phyloP scores from a whole-genome alignment of 2,113 vertebrate species.

The Vombatus ursinus region DNA sequence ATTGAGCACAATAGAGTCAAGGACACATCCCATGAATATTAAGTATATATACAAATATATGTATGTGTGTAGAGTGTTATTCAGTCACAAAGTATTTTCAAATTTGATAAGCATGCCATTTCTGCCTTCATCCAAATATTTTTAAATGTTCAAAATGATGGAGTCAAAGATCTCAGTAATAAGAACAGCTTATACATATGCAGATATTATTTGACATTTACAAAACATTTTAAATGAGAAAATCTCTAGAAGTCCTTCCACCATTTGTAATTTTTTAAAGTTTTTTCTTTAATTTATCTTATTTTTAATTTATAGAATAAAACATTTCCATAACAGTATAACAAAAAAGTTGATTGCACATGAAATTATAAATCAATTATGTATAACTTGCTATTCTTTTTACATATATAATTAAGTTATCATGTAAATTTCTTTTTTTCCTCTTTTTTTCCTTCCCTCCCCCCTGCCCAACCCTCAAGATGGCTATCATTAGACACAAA shows the following conservation, averaged over 20 bases:
- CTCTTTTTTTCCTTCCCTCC: no score
- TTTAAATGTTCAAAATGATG: not conserved
- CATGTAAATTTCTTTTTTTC: no score
- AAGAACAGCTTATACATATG: not conserved
- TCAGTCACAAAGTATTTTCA: not conserved
- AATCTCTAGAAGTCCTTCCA: not conserved
- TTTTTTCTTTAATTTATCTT: no score
- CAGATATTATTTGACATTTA: not conserved
- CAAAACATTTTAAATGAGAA: not conserved
- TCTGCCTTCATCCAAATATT: not conserved
- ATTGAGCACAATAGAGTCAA: not conserved
- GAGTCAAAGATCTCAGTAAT: not conserved
- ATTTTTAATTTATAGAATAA: no score
- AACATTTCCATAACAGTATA: no score
- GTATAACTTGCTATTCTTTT: no score
- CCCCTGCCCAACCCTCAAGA: no score
- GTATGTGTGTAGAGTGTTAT: not conserved
- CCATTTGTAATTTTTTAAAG: conserved; percentile 33
- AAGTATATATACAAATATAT: not conserved
- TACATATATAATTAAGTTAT: no score
- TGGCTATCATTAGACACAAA: no score
- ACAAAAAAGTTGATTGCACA: no score
- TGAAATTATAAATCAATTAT: no score
- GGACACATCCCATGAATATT: not conserved
- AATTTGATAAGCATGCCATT: not conserved